Percentiles rank a stretch among this genome's conserved stretches.
phyloP scores from a whole-genome alignment of 1,140 invertebrate genomes.

The Lerema accius region DNA sequence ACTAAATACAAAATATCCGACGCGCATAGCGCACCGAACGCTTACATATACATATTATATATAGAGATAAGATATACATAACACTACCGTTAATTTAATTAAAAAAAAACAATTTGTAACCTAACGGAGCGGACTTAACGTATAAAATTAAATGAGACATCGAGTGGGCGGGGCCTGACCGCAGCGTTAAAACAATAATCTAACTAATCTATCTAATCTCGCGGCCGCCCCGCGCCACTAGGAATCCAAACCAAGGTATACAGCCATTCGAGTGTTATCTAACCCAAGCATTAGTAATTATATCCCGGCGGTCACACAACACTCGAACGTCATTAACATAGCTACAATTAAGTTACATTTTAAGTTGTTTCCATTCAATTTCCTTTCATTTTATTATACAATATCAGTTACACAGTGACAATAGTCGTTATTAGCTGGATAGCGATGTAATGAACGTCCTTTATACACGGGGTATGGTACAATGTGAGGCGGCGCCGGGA shows the following conservation, averaged over 20 bases:
- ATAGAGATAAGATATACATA: constrained; percentile 70
- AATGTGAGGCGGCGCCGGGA: background rate
- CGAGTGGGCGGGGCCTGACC: background rate
- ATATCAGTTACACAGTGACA: constrained; percentile 50
- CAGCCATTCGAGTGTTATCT: too few species aligned
- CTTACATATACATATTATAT: constrained; percentile 78
- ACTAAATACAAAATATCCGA: constrained; percentile 78
- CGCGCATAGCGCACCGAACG: constrained; percentile 76
- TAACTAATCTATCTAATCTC: constrained; percentile 36
- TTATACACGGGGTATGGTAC: constrained; percentile 21
- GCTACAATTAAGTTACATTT: constrained; percentile 30
- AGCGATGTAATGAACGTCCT: too few species aligned
- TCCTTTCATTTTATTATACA: constrained; percentile 65
- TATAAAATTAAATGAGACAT: constrained; percentile 46
- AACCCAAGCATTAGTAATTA: too few species aligned
- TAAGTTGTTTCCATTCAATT: constrained; percentile 47
- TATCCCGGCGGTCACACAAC: too few species aligned
- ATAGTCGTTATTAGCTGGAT: too few species aligned
- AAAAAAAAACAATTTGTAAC: constrained; percentile 55
- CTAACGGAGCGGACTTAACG: constrained; percentile 57
- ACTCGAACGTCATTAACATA: too few species aligned
- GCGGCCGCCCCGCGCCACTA: constrained; percentile 42
- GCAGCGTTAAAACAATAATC: constrained; percentile 19
- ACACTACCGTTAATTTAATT: constrained; percentile 73
- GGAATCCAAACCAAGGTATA: constrained; percentile 45